phyloP scores from a whole-genome alignment of 2,797 vertebrate species.

The Chelmon rostratus region DNA sequence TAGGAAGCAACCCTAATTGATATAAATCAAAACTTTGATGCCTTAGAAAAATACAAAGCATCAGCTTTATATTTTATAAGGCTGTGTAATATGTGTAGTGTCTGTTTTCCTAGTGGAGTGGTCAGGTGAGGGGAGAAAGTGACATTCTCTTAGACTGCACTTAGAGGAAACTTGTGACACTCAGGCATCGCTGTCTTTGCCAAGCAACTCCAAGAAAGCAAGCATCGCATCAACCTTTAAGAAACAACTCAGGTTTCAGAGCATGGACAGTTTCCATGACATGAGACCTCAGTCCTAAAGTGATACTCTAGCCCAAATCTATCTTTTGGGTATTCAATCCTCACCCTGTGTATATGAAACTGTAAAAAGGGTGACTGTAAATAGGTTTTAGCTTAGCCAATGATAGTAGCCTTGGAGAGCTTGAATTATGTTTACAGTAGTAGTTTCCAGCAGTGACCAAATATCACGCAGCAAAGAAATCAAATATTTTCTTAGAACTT shows the following conservation, averaged over 20 bases:
- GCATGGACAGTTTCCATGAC: constrained; percentile 49
- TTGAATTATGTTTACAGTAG: constrained; percentile 3
- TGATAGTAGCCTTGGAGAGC: neutral
- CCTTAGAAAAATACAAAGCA: constrained; percentile 1
- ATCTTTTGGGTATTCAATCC: neutral
- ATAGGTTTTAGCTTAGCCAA: neutral
- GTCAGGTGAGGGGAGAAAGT: constrained; percentile 40
- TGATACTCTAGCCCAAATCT: constrained; percentile 6
- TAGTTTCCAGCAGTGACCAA: constrained; percentile 7
- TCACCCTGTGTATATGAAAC: neutral
- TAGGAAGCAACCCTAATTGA: too few species aligned
- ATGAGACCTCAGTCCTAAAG: constrained; percentile 36
- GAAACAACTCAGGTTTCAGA: constrained; percentile 54
- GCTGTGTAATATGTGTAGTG: neutral
- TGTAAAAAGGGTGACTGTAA: neutral
- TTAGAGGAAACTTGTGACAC: constrained; percentile 55
- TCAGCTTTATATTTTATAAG: constrained; percentile 6
- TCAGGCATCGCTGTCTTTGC: constrained; percentile 18
- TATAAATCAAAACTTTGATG: constrained; percentile 1
- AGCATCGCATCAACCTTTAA: constrained; percentile 47
- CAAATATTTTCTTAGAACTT: neutral
- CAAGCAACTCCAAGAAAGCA: constrained; percentile 36
- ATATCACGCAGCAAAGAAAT: neutral
- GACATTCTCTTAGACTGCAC: constrained; percentile 45
- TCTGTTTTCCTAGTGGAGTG: constrained; percentile 30